Conservation (phyloP, 2,797 vertebrate species). For the Silurus aristotelis region DNA sequence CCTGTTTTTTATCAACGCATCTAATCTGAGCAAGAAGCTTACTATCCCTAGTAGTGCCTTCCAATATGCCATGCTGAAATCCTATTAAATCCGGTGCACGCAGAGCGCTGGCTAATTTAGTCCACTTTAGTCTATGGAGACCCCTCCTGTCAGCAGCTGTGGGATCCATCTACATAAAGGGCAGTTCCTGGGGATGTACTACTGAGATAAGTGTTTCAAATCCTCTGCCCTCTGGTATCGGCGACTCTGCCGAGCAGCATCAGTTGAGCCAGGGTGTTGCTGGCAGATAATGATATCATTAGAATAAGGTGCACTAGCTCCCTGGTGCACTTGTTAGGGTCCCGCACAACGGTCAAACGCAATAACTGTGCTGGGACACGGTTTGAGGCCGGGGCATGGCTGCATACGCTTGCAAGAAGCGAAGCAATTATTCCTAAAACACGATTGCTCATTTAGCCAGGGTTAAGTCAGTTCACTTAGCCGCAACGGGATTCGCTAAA, state of each 20-base stretch:
- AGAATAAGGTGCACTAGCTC: not conserved
- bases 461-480: not conserved
- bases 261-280: not conserved
- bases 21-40: not conserved
- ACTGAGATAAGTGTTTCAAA: not conserved
- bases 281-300: conserved; percentile 10
- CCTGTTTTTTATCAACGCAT: not conserved
- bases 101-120: conserved; percentile 13
- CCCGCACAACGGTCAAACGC: not conserved
- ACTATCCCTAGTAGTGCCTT: not conserved
- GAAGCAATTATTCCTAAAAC: not conserved
- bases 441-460: not conserved
- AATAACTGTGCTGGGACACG: not conserved
- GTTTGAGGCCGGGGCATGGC: not conserved
- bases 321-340: conserved; percentile 3
- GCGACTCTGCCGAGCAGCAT: not conserved
- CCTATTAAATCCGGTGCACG: not conserved
- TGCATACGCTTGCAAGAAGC: not conserved
- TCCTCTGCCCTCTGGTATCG: not conserved
- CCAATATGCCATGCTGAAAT: not conserved
- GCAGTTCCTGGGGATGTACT: not conserved
- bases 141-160: not conserved
- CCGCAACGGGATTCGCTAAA: no score
- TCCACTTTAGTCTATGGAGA: conserved; percentile 8
- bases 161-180: conserved; percentile 16